Evolutionary conservation across 2,113 vertebrate species (phyloP).

Genomic region (Ovis aries): ARS-UI_Ramb_v3.0 NC_056055.1:221704001-221704500

Average conservation of each 20-base stretch:
- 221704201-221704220: not conserved
- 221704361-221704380: conserved; percentile 30
- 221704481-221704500: conserved; percentile 24
- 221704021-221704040: conserved; percentile 3
- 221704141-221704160: not conserved
- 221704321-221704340: not conserved
- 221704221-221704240: not conserved
- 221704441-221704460: conserved; percentile 11
- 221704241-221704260: not conserved
- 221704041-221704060: conserved; percentile 49
- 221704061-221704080: conserved; percentile 39
- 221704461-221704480: conserved; percentile 29
- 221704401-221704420: conserved; percentile 26
- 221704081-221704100: conserved; percentile 43
- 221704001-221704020: conserved; percentile 50
- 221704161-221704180: not conserved
- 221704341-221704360: not conserved
- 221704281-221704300: not conserved
- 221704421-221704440: conserved; percentile 22
- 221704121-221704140: not conserved
- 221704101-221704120: conserved; percentile 17
- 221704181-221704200: not conserved
- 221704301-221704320: not conserved
- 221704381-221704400: conserved; percentile 25
- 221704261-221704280: not conserved